Conservation (phyloP, 2,888 invertebrate genomes). For the Blomia tropicalis region DNA sequence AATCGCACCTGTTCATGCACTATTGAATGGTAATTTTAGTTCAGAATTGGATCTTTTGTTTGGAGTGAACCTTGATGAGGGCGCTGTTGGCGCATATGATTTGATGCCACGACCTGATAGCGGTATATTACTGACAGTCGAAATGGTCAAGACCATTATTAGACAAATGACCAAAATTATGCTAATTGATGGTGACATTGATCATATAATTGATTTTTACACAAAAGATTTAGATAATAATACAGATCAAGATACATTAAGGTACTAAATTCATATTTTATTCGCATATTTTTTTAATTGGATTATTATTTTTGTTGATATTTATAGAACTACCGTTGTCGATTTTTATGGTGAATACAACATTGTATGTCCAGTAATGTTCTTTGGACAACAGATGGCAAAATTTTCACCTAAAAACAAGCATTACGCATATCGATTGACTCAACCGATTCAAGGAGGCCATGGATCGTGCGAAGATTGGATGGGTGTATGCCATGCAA, state of each 20-base stretch:
- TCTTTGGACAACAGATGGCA: not conserved
- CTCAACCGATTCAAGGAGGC: not conserved
- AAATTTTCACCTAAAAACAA: not conserved
- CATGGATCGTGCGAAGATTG: not conserved
- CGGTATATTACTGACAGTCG: not conserved
- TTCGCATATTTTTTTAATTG: no score
- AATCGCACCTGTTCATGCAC: not conserved
- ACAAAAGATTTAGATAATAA: not conserved
- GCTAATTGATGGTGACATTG: not conserved
- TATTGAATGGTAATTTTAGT: not conserved
- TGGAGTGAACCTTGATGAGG: not conserved
- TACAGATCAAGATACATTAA: not conserved
- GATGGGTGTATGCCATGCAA: constrained; percentile 4
- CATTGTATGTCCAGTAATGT: not conserved
- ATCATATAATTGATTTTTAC: not conserved
- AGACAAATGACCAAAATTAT: not conserved
- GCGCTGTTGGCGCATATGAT: not conserved
- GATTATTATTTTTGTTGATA: not conserved
- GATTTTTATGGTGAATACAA: not conserved
- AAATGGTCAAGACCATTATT: not conserved
- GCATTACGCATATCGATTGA: constrained; percentile 1
- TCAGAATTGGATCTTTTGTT: not conserved
- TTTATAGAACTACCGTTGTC: not conserved
- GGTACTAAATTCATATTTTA: no score
- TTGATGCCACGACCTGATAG: not conserved